These are phyloP conservation scores for Steinernema khuongi DNA, from an alignment of 1,140 invertebrate genomes.

Conservation along the genomic window DNA sequence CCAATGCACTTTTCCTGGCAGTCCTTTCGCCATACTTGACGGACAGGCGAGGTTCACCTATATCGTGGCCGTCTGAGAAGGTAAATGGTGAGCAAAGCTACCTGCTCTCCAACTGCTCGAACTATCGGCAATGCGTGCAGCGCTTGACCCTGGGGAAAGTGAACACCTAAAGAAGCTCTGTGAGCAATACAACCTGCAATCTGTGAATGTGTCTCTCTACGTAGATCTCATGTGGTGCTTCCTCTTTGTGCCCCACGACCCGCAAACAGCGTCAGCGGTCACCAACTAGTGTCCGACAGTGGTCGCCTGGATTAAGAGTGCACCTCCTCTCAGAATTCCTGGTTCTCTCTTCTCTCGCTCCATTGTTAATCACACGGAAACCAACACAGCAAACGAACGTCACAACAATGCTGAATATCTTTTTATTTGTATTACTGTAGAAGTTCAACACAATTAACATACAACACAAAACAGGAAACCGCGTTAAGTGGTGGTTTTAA, in stretches of 20 bases:
- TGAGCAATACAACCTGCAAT: neutral
- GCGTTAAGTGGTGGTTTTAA: conserved; percentile 6
- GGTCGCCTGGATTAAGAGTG: neutral
- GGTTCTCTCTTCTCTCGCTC: neutral
- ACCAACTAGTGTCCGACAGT: neutral
- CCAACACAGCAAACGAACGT: conserved; percentile 12
- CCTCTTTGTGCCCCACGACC: neutral
- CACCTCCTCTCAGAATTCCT: neutral
- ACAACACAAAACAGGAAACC: conserved; percentile 4
- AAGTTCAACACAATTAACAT: conserved; percentile 17
- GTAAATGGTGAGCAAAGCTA: neutral
- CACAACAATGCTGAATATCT: conserved; percentile 12
- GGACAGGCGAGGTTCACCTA: conserved; percentile 1
- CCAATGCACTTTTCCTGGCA: conserved; percentile 25
- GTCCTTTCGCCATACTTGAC: neutral
- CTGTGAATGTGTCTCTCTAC: neutral
- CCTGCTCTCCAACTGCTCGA: conserved; percentile 3
- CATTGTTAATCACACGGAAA: conserved; percentile 3
- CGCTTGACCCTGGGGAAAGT: neutral
- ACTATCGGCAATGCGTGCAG: neutral
- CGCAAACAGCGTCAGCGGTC: neutral
- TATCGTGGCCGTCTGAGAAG: neutral
- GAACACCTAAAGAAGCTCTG: neutral
- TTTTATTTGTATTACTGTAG: conserved; percentile 17
- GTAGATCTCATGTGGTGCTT: neutral